These are phyloP conservation scores for Stictonetta naevosa DNA, from an alignment of 2,113 vertebrate genomes.

Conservation along the genomic window DNA sequence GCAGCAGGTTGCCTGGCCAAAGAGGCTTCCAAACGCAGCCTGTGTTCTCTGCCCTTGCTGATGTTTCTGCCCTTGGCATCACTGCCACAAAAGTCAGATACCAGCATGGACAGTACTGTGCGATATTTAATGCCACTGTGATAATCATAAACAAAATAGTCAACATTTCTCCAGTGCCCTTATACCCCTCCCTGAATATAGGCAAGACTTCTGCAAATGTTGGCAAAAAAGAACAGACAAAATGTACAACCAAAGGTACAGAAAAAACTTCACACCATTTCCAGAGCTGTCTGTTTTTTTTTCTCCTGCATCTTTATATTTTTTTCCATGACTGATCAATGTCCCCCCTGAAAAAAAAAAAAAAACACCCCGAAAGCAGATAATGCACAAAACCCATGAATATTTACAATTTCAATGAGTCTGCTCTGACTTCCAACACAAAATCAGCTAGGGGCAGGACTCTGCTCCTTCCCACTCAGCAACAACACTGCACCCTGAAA, in stretches of 20 bases:
- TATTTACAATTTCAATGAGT: neutral
- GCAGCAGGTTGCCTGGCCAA: neutral
- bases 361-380: neutral
- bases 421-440: neutral
- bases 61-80: neutral
- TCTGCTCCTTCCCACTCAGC: neutral
- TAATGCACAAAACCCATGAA: neutral
- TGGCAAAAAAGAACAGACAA: neutral
- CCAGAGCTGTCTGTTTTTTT: neutral
- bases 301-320: neutral
- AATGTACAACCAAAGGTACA: slow-evolving; percentile 13
- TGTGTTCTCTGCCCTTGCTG: neutral
- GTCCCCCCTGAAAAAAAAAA: neutral
- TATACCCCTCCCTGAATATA: neutral
- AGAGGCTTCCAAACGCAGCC: neutral
- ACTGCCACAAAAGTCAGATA: neutral
- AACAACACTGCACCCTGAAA: neutral
- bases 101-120: neutral
- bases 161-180: neutral
- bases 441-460: neutral
- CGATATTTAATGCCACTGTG: neutral
- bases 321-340: slow-evolving; percentile 17
- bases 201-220: neutral
- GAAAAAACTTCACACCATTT: neutral
- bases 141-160: neutral